phyloP scores from a whole-genome alignment of 2,888 invertebrate species.

The Emmelina monodactyla region DNA sequence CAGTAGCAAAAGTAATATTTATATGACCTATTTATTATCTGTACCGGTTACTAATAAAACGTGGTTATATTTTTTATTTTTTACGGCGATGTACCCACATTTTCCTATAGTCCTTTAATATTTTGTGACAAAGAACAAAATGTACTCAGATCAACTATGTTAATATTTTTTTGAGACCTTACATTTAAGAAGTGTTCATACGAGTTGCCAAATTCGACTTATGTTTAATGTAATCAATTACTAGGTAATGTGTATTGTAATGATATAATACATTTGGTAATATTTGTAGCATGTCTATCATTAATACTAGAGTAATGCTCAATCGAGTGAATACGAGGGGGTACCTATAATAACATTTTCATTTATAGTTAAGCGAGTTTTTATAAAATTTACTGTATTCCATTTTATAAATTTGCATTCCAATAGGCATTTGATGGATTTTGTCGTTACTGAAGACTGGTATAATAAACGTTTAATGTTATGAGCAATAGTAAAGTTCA shows the following conservation, averaged over 20 bases:
- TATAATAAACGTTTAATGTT: too few species aligned
- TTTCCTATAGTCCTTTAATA: not conserved
- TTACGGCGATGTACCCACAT: not conserved
- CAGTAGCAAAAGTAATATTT: conserved; percentile 40
- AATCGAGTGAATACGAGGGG: conserved; percentile 49
- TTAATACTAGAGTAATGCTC: conserved; percentile 58
- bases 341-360: not conserved
- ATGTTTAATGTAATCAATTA: conserved; percentile 48
- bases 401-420: not conserved
- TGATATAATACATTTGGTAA: too few species aligned
- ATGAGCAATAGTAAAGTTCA: too few species aligned
- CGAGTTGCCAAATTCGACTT: conserved; percentile 60
- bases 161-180: conserved; percentile 9
- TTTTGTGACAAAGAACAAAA: not conserved
- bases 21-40: conserved; percentile 5
- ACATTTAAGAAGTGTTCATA: conserved; percentile 42
- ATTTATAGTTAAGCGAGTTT: not conserved
- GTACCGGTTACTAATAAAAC: conserved; percentile 8
- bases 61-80: not conserved
- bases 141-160: too few species aligned
- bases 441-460: too few species aligned
- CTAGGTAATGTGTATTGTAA: conserved; percentile 31
- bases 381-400: not conserved
- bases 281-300: conserved; percentile 48
- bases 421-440: not conserved